Percentiles rank a stretch among this genome's conserved stretches.
These are phyloP conservation scores for Rhyzopertha dominica DNA, from an alignment of 1,140 invertebrate species.

Conservation along the genomic window DNA sequence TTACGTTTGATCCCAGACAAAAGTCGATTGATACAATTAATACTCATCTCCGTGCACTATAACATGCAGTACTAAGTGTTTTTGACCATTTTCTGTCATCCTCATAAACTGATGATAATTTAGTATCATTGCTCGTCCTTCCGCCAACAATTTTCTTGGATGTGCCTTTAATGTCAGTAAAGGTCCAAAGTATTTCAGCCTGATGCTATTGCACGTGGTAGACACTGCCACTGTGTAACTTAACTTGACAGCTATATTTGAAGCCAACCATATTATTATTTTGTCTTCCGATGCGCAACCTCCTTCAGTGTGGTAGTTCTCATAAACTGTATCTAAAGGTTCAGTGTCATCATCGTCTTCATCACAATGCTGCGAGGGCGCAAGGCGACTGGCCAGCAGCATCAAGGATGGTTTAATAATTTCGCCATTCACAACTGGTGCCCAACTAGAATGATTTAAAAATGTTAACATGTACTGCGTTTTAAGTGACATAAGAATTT, in stretches of 20 bases:
- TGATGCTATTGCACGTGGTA: conserved; percentile 15
- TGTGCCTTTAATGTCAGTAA: conserved; percentile 9
- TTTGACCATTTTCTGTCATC: conserved; percentile 16
- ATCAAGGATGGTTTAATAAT: too few species aligned
- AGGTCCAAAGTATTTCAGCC: conserved; percentile 25
- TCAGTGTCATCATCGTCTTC: conserved; percentile 5
- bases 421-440: too few species aligned
- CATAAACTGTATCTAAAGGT: too few species aligned
- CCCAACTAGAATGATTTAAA: too few species aligned
- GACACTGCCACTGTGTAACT: conserved; percentile 25
- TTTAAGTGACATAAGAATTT: too few species aligned
- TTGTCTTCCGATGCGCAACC: conserved; percentile 1
- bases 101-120: conserved; percentile 19
- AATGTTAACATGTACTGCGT: too few species aligned
- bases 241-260: conserved; percentile 20
- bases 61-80: conserved; percentile 19
- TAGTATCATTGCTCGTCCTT: conserved; percentile 19
- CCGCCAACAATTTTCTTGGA: conserved; percentile 6
- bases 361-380: too few species aligned
- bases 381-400: too few species aligned
- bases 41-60: conserved; percentile 20
- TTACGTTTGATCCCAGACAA: too few species aligned
- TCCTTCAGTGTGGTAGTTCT: too few species aligned
- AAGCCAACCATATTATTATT: conserved; percentile 18
- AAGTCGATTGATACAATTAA: too few species aligned